Evolutionary conservation across 2,113 vertebrate species (phyloP), one percentile per base, ranked within the genome.

Genomic region (Oryzias melastigma): DNA sequence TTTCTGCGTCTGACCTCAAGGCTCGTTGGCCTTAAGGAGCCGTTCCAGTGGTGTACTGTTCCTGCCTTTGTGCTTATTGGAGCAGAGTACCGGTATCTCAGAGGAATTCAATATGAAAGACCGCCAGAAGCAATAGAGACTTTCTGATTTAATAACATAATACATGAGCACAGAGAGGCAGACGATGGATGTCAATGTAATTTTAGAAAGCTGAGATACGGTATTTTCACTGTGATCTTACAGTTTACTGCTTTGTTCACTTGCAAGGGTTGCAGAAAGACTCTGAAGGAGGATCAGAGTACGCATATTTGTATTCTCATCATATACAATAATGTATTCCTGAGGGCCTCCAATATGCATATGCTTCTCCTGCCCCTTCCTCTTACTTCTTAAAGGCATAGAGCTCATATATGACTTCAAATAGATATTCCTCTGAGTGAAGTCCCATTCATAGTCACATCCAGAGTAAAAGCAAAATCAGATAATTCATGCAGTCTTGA

Each of bases 11-110:
- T 72, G 76, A 79, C 73, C 73, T 64, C 48, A 43, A 73, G 68
- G 41, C 1, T 15, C 7, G 15, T 27, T 52, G 58, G 68, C 54
- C 82, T 47, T 20, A 58, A 62, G 71, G 77, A 79, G 81, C 62
- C 73, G 45, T 22, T 20, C 35, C 35, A 35, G 35, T 35, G 35
- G 35, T 12, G 40, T 40, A 40, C 58, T 57, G 48, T 62, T 76
- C 43, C 18, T 42, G 72, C 22, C 62, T 84, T 72, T 79, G 65
- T 82, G 62, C 73, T 79, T 58, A 56, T 73, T 80, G 65, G 46
- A 75, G 57, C 57, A 13, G 6, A 75, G 67, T 16, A 58, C 42
- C 17, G 17, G 19, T 10, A 41, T 73, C 80, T 78, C 78, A 22
- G 44, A 65, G 72, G 75, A 68, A 43, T 77, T 63, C 22, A n/a